phyloP scores from a whole-genome alignment of 2,113 vertebrate genomes.

The Callithrix jacchus region DNA sequence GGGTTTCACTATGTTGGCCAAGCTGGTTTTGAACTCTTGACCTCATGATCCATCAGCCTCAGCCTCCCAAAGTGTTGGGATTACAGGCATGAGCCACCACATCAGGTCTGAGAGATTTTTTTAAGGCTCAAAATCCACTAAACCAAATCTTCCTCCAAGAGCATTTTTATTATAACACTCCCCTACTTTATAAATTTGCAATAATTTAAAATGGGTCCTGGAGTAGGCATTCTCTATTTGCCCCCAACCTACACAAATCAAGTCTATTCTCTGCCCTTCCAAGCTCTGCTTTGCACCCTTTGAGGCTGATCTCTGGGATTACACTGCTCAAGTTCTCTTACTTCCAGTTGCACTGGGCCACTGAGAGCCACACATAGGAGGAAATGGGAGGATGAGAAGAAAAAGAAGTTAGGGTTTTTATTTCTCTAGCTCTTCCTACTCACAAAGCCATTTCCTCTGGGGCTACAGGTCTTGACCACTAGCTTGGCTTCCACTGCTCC shows the following conservation, averaged over 20 bases:
- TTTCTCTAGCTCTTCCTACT: background rate
- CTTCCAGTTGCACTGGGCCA: background rate
- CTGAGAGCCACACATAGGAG: background rate
- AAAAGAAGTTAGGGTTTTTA: background rate
- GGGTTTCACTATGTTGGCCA: background rate
- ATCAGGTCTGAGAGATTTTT: background rate
- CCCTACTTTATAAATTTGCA: background rate
- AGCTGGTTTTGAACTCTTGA: background rate
- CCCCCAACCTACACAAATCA: background rate
- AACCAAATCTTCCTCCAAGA: background rate
- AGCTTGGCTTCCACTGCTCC: background rate
- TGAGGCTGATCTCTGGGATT: background rate
- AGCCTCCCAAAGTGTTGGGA: background rate
- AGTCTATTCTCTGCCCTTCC: background rate
- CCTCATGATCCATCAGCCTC: background rate
- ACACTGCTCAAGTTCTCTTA: background rate
- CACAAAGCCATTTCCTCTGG: background rate
- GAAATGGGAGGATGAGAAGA: background rate
- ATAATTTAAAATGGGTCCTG: background rate
- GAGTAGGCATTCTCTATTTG: background rate
- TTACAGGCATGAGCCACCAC: background rate
- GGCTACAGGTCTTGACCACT: background rate
- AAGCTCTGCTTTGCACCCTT: background rate
- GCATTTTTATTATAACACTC: constrained; percentile 1
- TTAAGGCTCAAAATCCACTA: constrained; percentile 11